Conservation (phyloP, 2,888 invertebrate genomes). For the Drosophila helvetica region DNA sequence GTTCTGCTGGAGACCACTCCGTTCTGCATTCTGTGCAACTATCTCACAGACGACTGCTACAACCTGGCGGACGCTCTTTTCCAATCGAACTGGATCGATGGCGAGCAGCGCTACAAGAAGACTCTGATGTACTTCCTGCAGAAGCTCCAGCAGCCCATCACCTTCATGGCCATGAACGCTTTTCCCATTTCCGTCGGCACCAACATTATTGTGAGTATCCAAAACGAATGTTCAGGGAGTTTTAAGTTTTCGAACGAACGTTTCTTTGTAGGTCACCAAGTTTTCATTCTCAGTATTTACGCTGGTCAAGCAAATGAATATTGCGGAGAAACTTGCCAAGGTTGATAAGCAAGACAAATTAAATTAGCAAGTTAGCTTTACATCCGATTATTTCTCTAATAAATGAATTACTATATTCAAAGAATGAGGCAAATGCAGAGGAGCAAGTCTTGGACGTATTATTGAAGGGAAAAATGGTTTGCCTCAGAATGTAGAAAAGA, state of each 20-base stretch:
- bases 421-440: no score
- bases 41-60: slow-evolving; percentile 64
- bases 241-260: background rate
- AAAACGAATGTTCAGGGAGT: background rate
- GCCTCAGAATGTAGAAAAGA: no score
- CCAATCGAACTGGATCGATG: slow-evolving; percentile 72
- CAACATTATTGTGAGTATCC: slow-evolving; percentile 65
- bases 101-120: slow-evolving; percentile 60
- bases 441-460: no score
- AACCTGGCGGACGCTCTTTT: slow-evolving; percentile 66
- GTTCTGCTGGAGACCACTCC: slow-evolving; percentile 72
- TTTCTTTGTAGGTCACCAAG: slow-evolving; percentile 65
- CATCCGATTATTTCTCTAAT: background rate
- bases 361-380: background rate
- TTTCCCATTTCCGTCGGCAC: slow-evolving; percentile 71
- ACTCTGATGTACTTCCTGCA: slow-evolving; percentile 63
- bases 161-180: slow-evolving; percentile 70
- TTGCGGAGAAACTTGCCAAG: slow-evolving; percentile 55
- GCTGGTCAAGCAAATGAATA: slow-evolving; percentile 70
- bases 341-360: background rate
- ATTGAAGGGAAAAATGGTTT: no score
- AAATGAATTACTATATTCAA: no score
- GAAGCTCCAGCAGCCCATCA: slow-evolving; percentile 65
- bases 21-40: slow-evolving; percentile 71
- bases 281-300: slow-evolving; percentile 77